Evolutionary conservation across 2,113 vertebrate genomes (phyloP).

Genomic region (Mandrillus leucophaeus): DNA sequence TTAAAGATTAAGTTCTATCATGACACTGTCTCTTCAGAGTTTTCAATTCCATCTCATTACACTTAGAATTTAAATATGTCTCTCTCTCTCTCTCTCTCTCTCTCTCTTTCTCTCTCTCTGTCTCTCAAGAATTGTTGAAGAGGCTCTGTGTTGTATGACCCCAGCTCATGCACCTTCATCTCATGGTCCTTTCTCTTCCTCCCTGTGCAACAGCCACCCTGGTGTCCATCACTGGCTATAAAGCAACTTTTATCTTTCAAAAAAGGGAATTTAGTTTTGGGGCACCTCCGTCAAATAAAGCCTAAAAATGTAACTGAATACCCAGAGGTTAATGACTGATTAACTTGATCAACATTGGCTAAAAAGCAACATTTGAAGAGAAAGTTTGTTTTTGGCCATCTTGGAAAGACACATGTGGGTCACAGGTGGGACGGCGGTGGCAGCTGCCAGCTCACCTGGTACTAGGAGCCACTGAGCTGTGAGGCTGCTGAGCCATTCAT

Average conservation of each 20-base stretch:
- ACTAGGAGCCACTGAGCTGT: not conserved
- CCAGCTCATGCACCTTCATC: not conserved
- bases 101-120: too few species aligned
- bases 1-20: not conserved
- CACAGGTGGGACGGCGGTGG: not conserved
- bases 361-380: not conserved
- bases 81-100: too few species aligned
- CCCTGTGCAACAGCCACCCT: not conserved
- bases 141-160: not conserved
- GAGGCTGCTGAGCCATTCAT: not conserved
- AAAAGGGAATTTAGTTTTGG: not conserved
- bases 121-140: not conserved
- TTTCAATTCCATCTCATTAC: not conserved
- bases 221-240: too few species aligned
- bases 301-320: not conserved
- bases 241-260: not conserved
- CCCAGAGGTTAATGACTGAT: not conserved
- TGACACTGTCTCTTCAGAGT: not conserved
- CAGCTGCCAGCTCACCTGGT: slow-evolving; percentile 13
- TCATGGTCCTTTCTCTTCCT: too few species aligned
- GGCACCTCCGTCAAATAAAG: not conserved
- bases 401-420: not conserved
- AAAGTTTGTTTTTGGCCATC: not conserved
- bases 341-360: not conserved
- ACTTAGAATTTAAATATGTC: too few species aligned